Percentiles rank a stretch among this genome's conserved stretches.
Conservation (phyloP, 2,797 vertebrate genomes). For the Centroberyx gerrardi region DNA sequence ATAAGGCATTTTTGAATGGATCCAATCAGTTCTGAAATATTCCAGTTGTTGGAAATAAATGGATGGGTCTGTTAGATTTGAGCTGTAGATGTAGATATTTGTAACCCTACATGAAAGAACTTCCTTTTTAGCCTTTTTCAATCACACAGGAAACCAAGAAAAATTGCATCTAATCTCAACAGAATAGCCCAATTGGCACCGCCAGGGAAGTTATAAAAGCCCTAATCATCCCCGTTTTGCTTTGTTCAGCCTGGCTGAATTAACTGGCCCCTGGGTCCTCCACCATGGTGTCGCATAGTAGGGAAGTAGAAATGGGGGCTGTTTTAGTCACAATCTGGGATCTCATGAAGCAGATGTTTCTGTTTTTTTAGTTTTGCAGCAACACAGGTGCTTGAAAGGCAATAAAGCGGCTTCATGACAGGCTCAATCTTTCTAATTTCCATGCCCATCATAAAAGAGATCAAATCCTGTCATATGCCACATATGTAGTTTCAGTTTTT, state of each 20-base stretch:
- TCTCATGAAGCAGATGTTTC: background rate
- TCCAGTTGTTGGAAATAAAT: background rate
- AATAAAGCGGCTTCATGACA: too few relatives aligned
- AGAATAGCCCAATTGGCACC: background rate
- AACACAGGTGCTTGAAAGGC: too few relatives aligned
- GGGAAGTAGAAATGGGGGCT: background rate
- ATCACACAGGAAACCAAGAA: background rate
- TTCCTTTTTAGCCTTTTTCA: conserved; percentile 1
- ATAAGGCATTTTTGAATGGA: background rate
- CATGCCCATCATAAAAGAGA: background rate
- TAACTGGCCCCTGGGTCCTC: background rate
- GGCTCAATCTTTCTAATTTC: too few relatives aligned
- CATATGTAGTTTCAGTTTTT: too few relatives aligned
- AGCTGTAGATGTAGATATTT: background rate
- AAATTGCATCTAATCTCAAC: background rate
- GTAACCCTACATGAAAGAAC: background rate
- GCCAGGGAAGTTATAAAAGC: background rate
- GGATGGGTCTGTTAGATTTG: background rate
- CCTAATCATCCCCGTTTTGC: background rate
- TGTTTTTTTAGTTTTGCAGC: too few relatives aligned
- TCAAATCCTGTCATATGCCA: background rate
- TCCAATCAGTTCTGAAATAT: background rate
- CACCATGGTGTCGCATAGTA: background rate
- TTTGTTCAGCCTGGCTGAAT: background rate
- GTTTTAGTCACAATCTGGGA: background rate